These are phyloP conservation scores for Dryomyza anilis DNA, from an alignment of 2,888 invertebrate species.

Conservation along the genomic window DNA sequence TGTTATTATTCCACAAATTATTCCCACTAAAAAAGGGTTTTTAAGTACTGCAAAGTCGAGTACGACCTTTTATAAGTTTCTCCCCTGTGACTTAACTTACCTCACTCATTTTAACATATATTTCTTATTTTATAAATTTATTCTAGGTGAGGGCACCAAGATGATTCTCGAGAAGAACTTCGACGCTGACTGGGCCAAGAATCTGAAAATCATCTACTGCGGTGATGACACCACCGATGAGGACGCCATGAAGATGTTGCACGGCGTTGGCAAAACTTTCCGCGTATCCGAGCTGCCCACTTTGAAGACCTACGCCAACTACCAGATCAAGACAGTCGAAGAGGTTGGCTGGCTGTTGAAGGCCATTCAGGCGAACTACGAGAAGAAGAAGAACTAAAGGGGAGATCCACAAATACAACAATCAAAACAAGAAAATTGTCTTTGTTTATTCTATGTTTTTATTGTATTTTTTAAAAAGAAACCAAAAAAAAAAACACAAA, in stretches of 20 bases:
- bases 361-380: constrained; percentile 66
- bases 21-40: too few species aligned
- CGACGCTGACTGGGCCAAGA: constrained; percentile 78
- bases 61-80: too few species aligned
- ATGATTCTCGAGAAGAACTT: constrained; percentile 78
- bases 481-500: too few species aligned
- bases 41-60: too few species aligned
- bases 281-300: constrained; percentile 74
- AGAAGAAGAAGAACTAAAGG: constrained; percentile 46
- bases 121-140: too few species aligned
- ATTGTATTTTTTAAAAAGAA: too few species aligned
- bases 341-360: constrained; percentile 75
- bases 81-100: too few species aligned
- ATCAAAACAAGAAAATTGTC: neutral
- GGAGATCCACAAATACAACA: neutral
- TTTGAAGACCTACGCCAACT: constrained; percentile 74
- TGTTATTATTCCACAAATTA: too few species aligned
- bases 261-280: constrained; percentile 72
- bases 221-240: constrained; percentile 90
- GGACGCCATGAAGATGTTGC: constrained; percentile 81
- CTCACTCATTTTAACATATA: too few species aligned
- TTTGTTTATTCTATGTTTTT: too few species aligned
- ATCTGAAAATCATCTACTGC: constrained; percentile 80
- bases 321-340: constrained; percentile 75
- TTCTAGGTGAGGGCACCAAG: constrained; percentile 69